Base-by-base conservation (phyloP, 2,888 invertebrate genomes). In the Bellardia pandia region DNA sequence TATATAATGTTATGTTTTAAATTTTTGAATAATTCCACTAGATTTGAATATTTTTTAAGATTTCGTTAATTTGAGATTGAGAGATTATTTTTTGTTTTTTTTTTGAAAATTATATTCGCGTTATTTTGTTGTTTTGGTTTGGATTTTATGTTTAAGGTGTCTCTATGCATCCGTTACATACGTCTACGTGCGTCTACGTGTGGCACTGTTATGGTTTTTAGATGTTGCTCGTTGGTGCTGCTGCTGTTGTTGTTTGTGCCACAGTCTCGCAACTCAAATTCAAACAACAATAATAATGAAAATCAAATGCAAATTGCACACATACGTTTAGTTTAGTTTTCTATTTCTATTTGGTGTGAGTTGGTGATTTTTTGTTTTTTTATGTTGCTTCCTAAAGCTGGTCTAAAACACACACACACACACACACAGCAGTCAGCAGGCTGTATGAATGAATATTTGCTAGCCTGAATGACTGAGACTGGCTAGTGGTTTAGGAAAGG, bases 131-230 rank as follows among this genome's bases (percentile, higher is more conserved):
- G 71, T 85, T 78, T 37, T 58, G 45, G 77, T 71, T 79, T 51
- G 7, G 53, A 68, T 53, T 13, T 68, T 68, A 37, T 75, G 69
- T 86, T 74, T 85, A 76, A 71, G 4, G 48, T 74, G 68, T 51
- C 74, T 81, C 53, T 58, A 81, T 78, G 78, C 82, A 83, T 83
- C 86, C 83, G 79, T 87, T 87, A 82, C 92, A 92, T 92, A 92
- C 92, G 92, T 91, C 91, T 92, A 90, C 92, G 92, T 92, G 91
- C 92, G 92, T 92, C 92, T 92, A 92, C 92, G 92, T 92, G 92
- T 92, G 91, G 92, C 91, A 92, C 92, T 91, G 92, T 92, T 92
- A 91, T 92, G 92, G 91, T 92, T 92, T 91, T 92, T 82, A 85
- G 86, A 78, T 83, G 85, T 85, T 89, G 81, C 80, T 83, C 66